Evolutionary conservation across 2,888 invertebrate genomes (phyloP), one percentile per base, ranked within the genome.

Genomic region (Xanthorhoe designata): DNA sequence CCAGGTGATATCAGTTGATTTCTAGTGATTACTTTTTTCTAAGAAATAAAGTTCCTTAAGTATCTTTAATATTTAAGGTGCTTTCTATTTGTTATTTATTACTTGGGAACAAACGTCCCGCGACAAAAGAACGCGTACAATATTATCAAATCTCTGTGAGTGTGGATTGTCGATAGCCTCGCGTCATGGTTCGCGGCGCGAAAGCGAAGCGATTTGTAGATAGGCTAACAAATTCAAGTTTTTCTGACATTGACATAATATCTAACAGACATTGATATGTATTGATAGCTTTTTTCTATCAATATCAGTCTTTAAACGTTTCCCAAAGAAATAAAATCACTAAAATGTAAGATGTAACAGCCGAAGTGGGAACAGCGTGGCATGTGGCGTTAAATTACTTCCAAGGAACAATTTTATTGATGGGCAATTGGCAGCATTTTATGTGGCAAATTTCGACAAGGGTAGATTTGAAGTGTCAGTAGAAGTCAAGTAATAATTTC

Each of bases 401-500:
- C 10, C 38, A 42, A 42, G 38, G 38, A 13, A 42, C 38, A 47
- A 15, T 47, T 45, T 15, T 47, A 47, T 15, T 47, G 47, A 15
- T 15, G 15, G 47, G 17, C 47, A 17, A 47, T 47, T 47, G 15
- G 15, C 15, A 47, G 47, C 47, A 17, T 47, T 47, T 47, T 47
- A 47, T 47, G 47, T 47, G 47, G 17, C 47, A 47, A 47, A 47
- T 47, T 47, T 47, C 17, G 47, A 17, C 15, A 47, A 17, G 47
- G 47, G 47, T 47, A 17, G 47, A 15, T 47, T 47, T 17, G 15
- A 47, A 47, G 47, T 17, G 15, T 10, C n/a, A 42, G 17, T 47
- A 47, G 17, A 47, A 47, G 15, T 47, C 47, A 47, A 4, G n/a
- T 7, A 17, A 15, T 15, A 47, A 13, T 47, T 47, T 47, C 47